Conservation (phyloP, 2,113 vertebrate species). For the Ailuropoda melanoleuca region DNA sequence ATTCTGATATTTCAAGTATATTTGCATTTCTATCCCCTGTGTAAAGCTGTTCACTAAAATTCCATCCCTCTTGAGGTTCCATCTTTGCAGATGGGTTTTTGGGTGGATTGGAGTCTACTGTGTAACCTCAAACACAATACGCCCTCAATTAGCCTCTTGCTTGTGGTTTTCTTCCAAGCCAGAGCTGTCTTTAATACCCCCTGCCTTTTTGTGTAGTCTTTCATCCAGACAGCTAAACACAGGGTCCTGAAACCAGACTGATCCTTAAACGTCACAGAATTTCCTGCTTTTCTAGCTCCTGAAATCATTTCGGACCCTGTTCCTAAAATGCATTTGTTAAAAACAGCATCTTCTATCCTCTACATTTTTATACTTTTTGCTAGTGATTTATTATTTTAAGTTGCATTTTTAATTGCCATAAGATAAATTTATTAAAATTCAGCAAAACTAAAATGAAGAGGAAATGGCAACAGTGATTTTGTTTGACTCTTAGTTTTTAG, state of each 20-base stretch:
- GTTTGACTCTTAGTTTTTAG: not conserved
- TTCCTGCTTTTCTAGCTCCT: not conserved
- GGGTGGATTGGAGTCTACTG: not conserved
- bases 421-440: constrained; percentile 28
- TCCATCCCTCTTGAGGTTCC: not conserved
- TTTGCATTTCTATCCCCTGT: constrained; percentile 17
- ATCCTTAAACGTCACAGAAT: constrained; percentile 13
- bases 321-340: not conserved
- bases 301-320: constrained; percentile 28
- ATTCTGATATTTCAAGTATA: not conserved
- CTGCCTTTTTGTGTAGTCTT: not conserved
- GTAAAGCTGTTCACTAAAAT: not conserved
- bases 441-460: not conserved
- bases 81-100: not conserved
- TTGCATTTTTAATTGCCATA: constrained; percentile 21
- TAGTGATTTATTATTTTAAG: constrained; percentile 13
- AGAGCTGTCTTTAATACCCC: not conserved
- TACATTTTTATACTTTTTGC: not conserved
- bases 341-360: constrained; percentile 7
- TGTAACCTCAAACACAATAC: constrained; percentile 28
- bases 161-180: not conserved
- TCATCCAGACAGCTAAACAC: not conserved
- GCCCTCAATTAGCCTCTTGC: not conserved
- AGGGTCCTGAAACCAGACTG: not conserved
- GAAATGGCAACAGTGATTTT: not conserved